Percentiles rank a stretch among this genome's conserved stretches.
phyloP scores from a whole-genome alignment of 2,113 vertebrate species.

The Nestor notabilis region DNA sequence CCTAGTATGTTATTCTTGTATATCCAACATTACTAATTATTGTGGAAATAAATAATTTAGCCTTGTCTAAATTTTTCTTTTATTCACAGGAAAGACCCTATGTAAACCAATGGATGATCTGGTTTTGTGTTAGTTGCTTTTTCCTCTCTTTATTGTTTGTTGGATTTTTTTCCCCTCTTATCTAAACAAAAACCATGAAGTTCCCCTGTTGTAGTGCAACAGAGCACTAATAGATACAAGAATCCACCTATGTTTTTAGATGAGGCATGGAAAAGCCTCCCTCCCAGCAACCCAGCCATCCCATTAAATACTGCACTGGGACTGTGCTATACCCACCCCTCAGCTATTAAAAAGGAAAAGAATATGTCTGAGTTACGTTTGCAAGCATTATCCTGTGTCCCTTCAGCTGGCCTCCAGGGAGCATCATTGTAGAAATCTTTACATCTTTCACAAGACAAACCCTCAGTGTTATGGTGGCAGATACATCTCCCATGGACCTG shows the following conservation, averaged over 20 bases:
- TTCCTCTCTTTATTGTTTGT: background rate
- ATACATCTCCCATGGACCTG: slow-evolving; percentile 86
- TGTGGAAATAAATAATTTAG: background rate
- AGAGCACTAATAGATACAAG: background rate
- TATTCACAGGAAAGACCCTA: background rate
- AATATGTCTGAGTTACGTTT: slow-evolving; percentile 69
- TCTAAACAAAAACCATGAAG: background rate
- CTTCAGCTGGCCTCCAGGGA: slow-evolving; percentile 86
- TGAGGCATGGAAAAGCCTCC: background rate
- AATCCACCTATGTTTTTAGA: background rate
- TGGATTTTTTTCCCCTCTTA: background rate
- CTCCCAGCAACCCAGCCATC: background rate
- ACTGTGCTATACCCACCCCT: background rate
- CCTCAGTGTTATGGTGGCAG: slow-evolving; percentile 86
- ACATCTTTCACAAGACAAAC: slow-evolving; percentile 85
- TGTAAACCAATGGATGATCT: background rate
- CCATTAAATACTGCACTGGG: background rate
- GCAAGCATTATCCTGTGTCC: slow-evolving; percentile 73
- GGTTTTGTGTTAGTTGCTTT: background rate
- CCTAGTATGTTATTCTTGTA: background rate
- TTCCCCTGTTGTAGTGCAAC: background rate
- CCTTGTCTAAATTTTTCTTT: background rate
- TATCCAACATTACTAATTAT: background rate
- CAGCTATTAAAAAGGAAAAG: background rate
- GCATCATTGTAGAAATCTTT: slow-evolving; percentile 86